Percentiles rank a stretch among this genome's conserved stretches.
These are phyloP conservation scores for Acanthosepion pharaonis DNA, from an alignment of 2,888 invertebrate genomes.

Conservation along the genomic window DNA sequence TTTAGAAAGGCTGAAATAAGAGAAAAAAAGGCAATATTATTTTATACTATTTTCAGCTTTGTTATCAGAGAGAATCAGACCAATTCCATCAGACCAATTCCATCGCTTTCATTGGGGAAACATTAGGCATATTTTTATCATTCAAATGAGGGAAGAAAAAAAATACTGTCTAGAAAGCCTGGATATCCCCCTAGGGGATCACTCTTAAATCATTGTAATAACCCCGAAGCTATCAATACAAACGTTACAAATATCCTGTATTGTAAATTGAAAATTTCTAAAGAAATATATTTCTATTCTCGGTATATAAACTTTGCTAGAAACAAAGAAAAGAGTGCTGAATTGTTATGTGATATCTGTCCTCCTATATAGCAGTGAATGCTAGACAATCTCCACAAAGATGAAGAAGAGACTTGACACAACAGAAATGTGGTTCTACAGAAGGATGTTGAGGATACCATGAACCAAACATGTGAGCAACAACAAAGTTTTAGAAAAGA, in stretches of 20 bases:
- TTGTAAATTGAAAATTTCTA: constrained; percentile 17
- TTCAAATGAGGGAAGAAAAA: not conserved
- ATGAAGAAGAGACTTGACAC: no score
- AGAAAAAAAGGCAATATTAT: not conserved
- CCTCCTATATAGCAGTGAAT: no score
- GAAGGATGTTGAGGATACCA: no score
- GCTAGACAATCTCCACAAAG: no score
- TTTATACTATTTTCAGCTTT: not conserved
- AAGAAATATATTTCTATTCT: not conserved
- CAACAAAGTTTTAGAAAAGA: no score
- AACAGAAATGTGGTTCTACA: no score
- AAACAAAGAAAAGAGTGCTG: no score
- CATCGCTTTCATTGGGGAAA: not conserved
- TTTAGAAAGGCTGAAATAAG: no score
- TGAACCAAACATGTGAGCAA: no score
- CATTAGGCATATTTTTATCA: not conserved
- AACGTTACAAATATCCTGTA: not conserved
- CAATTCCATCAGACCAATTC: not conserved
- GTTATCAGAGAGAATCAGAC: not conserved
- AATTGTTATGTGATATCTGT: no score
- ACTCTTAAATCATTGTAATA: not conserved
- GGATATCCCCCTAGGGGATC: not conserved
- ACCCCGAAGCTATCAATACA: not conserved
- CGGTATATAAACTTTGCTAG: not conserved
- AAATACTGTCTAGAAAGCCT: not conserved